A percentile compares a stretch with the other conserved stretches of the same genome.
These are phyloP conservation scores for Heterotilapia buettikoferi DNA, from an alignment of 2,113 vertebrate genomes.

Conservation along the genomic window DNA sequence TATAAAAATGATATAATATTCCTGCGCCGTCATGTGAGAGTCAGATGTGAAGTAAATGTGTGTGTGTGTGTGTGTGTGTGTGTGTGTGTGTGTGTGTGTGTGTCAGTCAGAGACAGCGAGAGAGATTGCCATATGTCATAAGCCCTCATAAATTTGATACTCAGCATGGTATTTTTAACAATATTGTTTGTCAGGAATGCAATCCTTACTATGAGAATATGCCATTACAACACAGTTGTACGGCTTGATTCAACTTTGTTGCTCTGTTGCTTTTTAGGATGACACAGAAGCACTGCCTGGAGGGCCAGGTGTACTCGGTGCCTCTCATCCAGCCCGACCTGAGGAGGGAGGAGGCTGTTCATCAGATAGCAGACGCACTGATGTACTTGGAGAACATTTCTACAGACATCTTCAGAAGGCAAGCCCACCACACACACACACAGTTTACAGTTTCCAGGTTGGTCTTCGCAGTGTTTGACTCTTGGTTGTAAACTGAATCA, in stretches of 20 bases:
- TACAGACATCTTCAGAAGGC: constrained; percentile 91
- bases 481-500: background rate
- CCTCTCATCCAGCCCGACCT: constrained; percentile 92
- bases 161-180: background rate
- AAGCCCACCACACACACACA: background rate
- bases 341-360: constrained; percentile 88
- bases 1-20: background rate
- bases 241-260: background rate
- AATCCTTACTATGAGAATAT: background rate
- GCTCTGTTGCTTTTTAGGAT: constrained; percentile 55
- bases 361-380: constrained; percentile 87
- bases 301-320: constrained; percentile 85
- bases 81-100: background rate
- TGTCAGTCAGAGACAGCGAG: background rate
- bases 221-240: background rate
- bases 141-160: background rate
- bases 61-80: background rate
- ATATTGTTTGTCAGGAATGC: background rate
- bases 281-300: constrained; percentile 80
- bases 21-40: constrained; percentile 39
- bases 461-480: background rate
- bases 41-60: constrained; percentile 9
- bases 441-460: accelerated
- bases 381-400: constrained; percentile 88
- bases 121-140: background rate